These are phyloP conservation scores for Tetramorium parvispinum DNA, from an alignment of 1,140 invertebrate genomes.

Conservation along the genomic window DNA sequence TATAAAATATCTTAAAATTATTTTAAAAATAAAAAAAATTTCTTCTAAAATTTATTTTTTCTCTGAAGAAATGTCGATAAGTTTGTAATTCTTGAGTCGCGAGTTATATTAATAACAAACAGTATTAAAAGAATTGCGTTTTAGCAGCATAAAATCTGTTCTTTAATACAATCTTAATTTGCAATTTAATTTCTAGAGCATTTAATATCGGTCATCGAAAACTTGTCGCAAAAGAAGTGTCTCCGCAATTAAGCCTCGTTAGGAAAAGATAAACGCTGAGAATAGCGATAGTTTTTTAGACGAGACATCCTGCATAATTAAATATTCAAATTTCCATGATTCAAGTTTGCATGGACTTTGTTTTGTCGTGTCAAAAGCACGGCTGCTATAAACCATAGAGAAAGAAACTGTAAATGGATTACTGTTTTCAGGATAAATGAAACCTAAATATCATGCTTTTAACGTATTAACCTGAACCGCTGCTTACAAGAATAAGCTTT, in stretches of 20 bases:
- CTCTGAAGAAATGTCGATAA: too few species aligned
- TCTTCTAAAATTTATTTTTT: background rate
- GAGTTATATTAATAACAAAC: constrained; percentile 5
- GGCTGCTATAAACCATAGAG: background rate
- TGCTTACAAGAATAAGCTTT: background rate
- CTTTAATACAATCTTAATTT: background rate
- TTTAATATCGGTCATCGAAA: background rate
- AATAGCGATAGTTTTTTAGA: background rate
- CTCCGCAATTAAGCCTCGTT: constrained; percentile 9
- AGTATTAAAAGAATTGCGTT: background rate
- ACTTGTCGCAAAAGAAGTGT: background rate
- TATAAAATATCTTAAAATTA: background rate
- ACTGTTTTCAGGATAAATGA: background rate
- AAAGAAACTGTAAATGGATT: background rate
- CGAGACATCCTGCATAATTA: constrained; percentile 17
- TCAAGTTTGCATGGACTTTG: background rate
- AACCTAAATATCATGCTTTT: background rate
- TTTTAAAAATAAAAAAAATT: background rate
- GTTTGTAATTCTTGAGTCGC: background rate
- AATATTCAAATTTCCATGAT: constrained; percentile 17
- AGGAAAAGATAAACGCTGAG: background rate
- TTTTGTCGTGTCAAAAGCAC: background rate
- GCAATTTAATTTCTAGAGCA: background rate
- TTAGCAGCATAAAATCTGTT: background rate
- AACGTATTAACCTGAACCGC: background rate